Evolutionary conservation across 1,140 invertebrate genomes (phyloP), one percentile per base, ranked within the genome.

Genomic region (Megathymus violae): DNA sequence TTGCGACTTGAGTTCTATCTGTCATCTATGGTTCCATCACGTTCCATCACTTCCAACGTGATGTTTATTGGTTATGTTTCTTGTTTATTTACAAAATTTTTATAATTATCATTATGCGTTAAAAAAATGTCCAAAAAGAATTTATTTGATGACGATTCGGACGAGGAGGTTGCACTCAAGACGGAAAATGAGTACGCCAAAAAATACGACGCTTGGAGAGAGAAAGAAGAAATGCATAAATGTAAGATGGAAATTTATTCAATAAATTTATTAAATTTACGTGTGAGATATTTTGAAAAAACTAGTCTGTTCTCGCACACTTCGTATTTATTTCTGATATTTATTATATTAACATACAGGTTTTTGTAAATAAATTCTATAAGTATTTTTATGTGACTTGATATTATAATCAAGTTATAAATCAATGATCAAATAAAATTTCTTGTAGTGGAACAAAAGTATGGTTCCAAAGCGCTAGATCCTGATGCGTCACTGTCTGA

Each of bases 161-260:
- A 86, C 9, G 85, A 89, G 38, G 91, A 92, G 10, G 71, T 91
- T 19, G 74, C 93, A 40, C 87, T 97, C 13, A 94, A 94, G 75
- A 94, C 95, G 43, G 96, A 97, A 82, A 93, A 94, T 75, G 93
- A 94, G 46, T 98, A 97, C 91, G 97, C 97, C 0, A 94, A 95
- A 70, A 95, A 94, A 76, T 98, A 98, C 76, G 93, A 97, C 73
- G 91, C 81, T 56, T 96, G 96, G 93, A 92, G 97, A 58, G 93
- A 95, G 71, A 97, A 96, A 76, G 97, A 98, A 89, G 95, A 97
- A 82, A 83, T 96, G 14, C 94, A 97, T 73, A 97, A 96, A 93
- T 91, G 97, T 97, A 93, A 93, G 92, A 83, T 63, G 0, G 16
- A 54, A 61, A 17, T 62, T 43, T 34, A 31, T 13, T 19, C 22